These are phyloP conservation scores for Bettongia penicillata DNA, from an alignment of 2,113 vertebrate genomes.

Conservation along the genomic window DNA sequence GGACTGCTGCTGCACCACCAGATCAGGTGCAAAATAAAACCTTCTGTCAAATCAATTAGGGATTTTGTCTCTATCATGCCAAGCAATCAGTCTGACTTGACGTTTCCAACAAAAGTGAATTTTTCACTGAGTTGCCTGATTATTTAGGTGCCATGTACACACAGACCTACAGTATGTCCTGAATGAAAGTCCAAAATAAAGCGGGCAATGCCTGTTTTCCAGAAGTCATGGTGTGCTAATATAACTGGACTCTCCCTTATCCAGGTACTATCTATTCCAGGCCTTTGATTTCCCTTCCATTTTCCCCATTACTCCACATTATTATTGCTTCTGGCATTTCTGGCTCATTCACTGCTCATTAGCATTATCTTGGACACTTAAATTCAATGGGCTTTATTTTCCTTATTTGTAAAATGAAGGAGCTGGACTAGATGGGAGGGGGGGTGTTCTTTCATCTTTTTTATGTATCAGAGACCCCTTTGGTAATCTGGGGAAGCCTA, in stretches of 20 bases:
- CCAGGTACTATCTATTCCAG: not conserved
- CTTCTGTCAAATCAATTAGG: not conserved
- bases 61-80: not conserved
- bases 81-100: constrained; percentile 23
- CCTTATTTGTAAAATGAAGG: not conserved
- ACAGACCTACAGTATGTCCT: not conserved
- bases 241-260: not conserved
- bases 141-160: constrained; percentile 2
- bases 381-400: not conserved
- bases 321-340: constrained; percentile 14
- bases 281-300: constrained; percentile 8
- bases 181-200: not conserved
- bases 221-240: not conserved
- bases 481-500: not conserved
- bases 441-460: not conserved
- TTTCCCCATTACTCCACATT: constrained; percentile 37
- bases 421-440: not conserved
- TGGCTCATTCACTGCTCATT: constrained; percentile 10
- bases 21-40: constrained; percentile 11
- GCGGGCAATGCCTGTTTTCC: not conserved
- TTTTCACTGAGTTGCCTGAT: not conserved
- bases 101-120: not conserved
- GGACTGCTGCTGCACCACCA: not conserved
- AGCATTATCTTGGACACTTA: not conserved
- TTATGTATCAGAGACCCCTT: not conserved